These are phyloP conservation scores for Aphelenchoides besseyi DNA, from an alignment of 1,140 invertebrate genomes.

Conservation along the genomic window DNA sequence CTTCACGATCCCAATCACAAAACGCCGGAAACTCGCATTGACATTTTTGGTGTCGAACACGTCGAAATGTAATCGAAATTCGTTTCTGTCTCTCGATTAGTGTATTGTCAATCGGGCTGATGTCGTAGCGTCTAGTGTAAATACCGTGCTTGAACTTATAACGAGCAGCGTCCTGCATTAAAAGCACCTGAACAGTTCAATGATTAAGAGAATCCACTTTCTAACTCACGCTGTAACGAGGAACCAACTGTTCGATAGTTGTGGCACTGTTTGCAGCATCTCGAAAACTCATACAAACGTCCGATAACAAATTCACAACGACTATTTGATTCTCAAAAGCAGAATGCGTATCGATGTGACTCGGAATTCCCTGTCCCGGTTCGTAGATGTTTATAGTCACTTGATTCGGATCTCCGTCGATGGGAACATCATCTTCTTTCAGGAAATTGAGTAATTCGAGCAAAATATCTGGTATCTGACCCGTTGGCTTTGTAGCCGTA, in stretches of 20 bases:
- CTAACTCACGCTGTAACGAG: constrained; percentile 69
- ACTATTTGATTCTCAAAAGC: constrained; percentile 84
- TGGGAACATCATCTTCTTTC: constrained; percentile 64
- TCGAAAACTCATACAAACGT: constrained; percentile 46
- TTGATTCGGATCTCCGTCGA: constrained; percentile 70
- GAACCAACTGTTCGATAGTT: constrained; percentile 72
- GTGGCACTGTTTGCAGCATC: constrained; percentile 65
- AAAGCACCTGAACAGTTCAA: constrained; percentile 67
- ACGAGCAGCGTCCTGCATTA: constrained; percentile 78
- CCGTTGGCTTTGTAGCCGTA: constrained; percentile 74
- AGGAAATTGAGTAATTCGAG: constrained; percentile 71
- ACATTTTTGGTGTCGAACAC: constrained; percentile 69
- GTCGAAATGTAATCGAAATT: constrained; percentile 84
- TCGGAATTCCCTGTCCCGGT: constrained; percentile 89
- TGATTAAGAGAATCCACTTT: constrained; percentile 57
- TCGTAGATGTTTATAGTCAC: constrained; percentile 85
- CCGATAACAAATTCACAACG: constrained; percentile 74
- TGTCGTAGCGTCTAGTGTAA: constrained; percentile 76
- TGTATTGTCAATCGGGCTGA: constrained; percentile 67
- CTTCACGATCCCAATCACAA: constrained; percentile 52
- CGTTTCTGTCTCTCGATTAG: constrained; percentile 69
- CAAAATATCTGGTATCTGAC: constrained; percentile 74
- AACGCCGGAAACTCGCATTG: constrained; percentile 66
- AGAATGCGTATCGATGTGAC: constrained; percentile 90
- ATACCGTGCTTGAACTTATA: constrained; percentile 71